phyloP scores from a whole-genome alignment of 2,113 vertebrate species.

The Daphoenositta chrysoptera region DNA sequence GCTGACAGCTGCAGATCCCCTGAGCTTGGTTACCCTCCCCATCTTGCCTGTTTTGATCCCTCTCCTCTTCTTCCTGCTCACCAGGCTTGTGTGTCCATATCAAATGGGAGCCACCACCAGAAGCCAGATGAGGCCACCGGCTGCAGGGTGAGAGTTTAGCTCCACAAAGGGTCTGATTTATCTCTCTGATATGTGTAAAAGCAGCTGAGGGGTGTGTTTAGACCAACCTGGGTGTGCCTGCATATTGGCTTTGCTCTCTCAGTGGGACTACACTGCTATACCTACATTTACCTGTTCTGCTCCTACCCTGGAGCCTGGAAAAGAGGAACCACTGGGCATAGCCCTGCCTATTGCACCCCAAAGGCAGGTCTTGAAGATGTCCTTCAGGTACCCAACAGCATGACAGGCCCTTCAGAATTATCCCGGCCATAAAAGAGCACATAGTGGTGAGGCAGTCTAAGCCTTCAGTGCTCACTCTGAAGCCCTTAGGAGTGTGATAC shows the following conservation, averaged over 20 bases:
- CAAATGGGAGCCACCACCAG: not conserved
- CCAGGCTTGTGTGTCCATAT: rapidly evolving
- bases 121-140: not conserved
- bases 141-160: not conserved
- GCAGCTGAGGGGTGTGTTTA: not conserved
- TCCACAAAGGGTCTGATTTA: not conserved
- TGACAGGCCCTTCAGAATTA: not conserved
- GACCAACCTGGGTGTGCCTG: rapidly evolving
- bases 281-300: not conserved
- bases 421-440: not conserved
- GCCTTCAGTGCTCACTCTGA: not conserved
- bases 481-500: not conserved
- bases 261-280: no score
- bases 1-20: not conserved
- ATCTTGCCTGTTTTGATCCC: rapidly evolving
- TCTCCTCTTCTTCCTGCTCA: not conserved
- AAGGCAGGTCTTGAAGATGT: not conserved
- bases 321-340: not conserved
- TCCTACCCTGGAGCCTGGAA: not conserved
- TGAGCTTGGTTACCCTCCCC: not conserved
- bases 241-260: not conserved
- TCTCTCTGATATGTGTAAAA: not conserved
- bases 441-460: rapidly evolving
- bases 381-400: not conserved
- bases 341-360: not conserved